Evolutionary conservation across 1,140 invertebrate species (phyloP).

Genomic region (Zaprionus nigranus): DNA sequence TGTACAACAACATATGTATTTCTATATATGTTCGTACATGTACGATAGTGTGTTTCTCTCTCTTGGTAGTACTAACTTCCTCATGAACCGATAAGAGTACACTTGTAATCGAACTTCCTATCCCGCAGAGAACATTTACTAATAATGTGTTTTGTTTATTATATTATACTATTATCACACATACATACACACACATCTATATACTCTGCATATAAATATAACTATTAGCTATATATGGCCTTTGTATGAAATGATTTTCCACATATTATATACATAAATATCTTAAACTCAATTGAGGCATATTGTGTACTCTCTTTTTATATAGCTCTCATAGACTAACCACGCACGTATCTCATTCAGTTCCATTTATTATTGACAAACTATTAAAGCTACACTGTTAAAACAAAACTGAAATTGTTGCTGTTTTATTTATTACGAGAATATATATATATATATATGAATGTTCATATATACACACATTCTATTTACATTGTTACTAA

Average conservation of each 20-base stretch:
- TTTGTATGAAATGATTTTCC: constrained; percentile 38
- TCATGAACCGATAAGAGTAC: constrained; percentile 23
- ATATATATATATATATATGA: constrained; percentile 44
- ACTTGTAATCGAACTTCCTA: constrained; percentile 20
- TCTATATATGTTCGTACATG: constrained; percentile 2
- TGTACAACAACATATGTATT: not conserved
- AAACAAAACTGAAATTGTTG: constrained; percentile 74
- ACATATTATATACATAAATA: constrained; percentile 11
- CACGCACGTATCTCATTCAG: constrained; percentile 72
- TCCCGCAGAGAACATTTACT: constrained; percentile 41
- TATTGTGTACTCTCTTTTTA: constrained; percentile 54
- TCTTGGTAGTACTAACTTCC: constrained; percentile 64
- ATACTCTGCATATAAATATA: constrained; percentile 41
- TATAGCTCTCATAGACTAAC: constrained; percentile 67
- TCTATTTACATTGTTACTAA: constrained; percentile 42
- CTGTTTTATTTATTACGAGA: constrained; percentile 76
- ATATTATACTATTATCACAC: constrained; percentile 41
- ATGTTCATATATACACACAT: constrained; percentile 36
- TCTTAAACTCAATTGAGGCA: constrained; percentile 25
- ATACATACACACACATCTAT: constrained; percentile 31
- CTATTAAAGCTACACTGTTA: constrained; percentile 80
- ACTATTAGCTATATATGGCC: constrained; percentile 36
- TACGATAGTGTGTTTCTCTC: constrained; percentile 61
- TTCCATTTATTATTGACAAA: constrained; percentile 74
- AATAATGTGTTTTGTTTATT: constrained; percentile 48